Conservation (phyloP, 2,888 invertebrate species). For the Oscheius sp. region DNA sequence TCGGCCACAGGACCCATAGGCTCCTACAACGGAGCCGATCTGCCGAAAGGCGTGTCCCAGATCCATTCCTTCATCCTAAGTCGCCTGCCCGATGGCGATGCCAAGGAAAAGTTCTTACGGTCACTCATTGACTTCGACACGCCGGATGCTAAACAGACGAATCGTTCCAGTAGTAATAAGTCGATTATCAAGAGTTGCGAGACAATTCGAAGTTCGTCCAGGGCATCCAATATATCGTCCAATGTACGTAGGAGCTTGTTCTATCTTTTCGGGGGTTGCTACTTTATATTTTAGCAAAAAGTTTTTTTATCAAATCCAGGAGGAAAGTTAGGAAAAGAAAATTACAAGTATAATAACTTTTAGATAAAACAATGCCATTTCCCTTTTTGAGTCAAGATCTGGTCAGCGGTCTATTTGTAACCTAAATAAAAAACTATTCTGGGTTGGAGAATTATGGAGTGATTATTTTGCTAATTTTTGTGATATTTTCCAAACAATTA, state of each 20-base stretch:
- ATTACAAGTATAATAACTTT: too few relatives aligned
- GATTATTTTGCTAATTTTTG: too few relatives aligned
- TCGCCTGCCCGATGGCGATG: conserved; percentile 60
- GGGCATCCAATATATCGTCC: conserved; percentile 10
- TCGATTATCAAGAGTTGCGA: conserved; percentile 14
- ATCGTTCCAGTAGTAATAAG: neutral
- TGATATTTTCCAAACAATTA: too few relatives aligned
- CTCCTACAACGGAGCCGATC: neutral
- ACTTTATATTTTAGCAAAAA: too few relatives aligned
- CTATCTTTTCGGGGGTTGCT: too few relatives aligned
- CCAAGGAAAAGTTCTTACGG: conserved; percentile 61
- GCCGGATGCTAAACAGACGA: conserved; percentile 20
- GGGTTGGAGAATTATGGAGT: too few relatives aligned
- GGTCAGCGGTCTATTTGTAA: too few relatives aligned
- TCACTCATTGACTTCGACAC: conserved; percentile 63
- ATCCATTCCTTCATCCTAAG: conserved; percentile 64
- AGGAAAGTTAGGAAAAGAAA: too few relatives aligned
- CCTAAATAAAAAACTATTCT: too few relatives aligned
- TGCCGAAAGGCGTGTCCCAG: conserved; percentile 44
- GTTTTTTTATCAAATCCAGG: too few relatives aligned
- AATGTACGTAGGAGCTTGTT: conserved; percentile 21
- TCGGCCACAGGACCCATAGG: neutral
- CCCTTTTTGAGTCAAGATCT: too few relatives aligned
- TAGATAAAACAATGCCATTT: too few relatives aligned
- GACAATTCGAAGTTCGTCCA: conserved; percentile 10